phyloP scores from a whole-genome alignment of 2,797 vertebrate species.

The Eulemur albifrons region DNA sequence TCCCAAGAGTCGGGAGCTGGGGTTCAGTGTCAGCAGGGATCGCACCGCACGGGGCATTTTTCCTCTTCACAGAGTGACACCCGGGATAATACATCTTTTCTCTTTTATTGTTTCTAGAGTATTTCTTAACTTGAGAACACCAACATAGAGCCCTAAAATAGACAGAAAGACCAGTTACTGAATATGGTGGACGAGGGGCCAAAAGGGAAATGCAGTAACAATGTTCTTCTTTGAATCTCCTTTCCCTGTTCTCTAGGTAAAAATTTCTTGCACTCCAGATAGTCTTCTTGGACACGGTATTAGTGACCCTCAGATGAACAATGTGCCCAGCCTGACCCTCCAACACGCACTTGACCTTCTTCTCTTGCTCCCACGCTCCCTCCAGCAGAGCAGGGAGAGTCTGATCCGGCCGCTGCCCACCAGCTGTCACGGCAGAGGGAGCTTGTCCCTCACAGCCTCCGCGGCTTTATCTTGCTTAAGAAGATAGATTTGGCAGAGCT shows the following conservation, averaged over 20 bases:
- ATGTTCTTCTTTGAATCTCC: not conserved
- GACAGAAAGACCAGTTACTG: not conserved
- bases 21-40: not conserved
- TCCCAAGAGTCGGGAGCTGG: not conserved
- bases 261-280: not conserved
- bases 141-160: not conserved
- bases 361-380: not conserved
- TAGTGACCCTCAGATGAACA: not conserved
- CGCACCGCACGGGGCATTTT: not conserved
- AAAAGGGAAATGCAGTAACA: not conserved
- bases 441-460: not conserved
- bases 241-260: not conserved
- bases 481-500: not conserved
- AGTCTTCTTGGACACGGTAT: not conserved
- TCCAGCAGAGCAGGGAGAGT: accelerated
- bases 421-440: not conserved
- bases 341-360: not conserved
- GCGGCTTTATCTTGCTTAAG: not conserved
- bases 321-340: not conserved
- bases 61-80: not conserved
- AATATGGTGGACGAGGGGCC: not conserved
- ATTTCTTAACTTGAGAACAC: not conserved
- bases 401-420: not conserved
- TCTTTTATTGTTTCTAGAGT: not conserved
- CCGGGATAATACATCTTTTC: not conserved